A percentile compares a stretch with the other conserved stretches of the same genome.
phyloP scores from a whole-genome alignment of 2,888 invertebrate species.

The Drosophila koepferae region DNA sequence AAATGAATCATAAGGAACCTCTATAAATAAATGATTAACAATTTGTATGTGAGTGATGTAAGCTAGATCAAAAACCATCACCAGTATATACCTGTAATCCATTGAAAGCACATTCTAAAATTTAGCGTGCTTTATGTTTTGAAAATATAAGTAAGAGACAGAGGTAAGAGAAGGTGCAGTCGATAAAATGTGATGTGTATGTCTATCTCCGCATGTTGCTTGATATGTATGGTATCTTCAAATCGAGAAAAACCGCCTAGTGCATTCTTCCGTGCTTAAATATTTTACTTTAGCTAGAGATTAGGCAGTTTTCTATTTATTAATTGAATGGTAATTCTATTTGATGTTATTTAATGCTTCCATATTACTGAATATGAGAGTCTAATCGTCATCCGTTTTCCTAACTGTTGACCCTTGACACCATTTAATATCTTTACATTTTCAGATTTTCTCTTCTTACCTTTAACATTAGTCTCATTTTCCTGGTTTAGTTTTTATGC shows the following conservation, averaged over 20 bases:
- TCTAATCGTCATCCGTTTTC: slow-evolving; percentile 52
- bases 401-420: slow-evolving; percentile 25
- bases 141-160: not conserved
- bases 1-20: not conserved
- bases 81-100: no score
- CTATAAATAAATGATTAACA: not conserved
- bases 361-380: not conserved
- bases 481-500: slow-evolving; percentile 19
- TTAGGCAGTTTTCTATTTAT: not conserved
- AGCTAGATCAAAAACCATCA: not conserved
- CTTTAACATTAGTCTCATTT: slow-evolving; percentile 36
- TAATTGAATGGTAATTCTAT: slow-evolving; percentile 19
- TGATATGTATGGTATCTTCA: no score
- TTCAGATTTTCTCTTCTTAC: slow-evolving; percentile 45
- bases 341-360: slow-evolving; percentile 40
- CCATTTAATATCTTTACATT: slow-evolving; percentile 20
- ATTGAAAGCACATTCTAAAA: no score
- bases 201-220: no score
- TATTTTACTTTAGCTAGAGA: not conserved
- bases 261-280: not conserved
- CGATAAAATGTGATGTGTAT: no score
- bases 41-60: not conserved
- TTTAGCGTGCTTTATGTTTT: no score
- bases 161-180: no score
- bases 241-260: no score